Base-by-base conservation (phyloP, 2,888 invertebrate species). In the Eudemis profundana region DNA sequence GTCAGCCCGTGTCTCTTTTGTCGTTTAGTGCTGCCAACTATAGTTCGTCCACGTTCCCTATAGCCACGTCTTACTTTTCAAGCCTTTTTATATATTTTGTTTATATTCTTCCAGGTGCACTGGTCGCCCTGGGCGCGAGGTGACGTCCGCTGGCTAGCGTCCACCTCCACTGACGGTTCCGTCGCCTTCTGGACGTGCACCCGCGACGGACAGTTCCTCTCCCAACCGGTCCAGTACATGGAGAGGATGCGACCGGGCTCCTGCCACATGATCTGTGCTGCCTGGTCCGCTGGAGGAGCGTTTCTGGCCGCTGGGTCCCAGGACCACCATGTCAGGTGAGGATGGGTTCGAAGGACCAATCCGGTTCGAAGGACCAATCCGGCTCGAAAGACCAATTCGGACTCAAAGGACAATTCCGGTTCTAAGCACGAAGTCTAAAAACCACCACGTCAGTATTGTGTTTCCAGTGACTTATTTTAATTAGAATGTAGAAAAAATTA, bases 81-180 rank as follows among this genome's bases (percentile, higher is more conserved):
- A n/a, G n/a, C n/a, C n/a, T n/a, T n/a, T n/a, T n/a, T n/a, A n/a
- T n/a, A n/a, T n/a, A n/a, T n/a, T n/a, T n/a, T n/a, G n/a, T n/a
- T 5, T 10, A 38, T 57, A 12, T 38, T 29, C 8, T 21, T 10
- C 15, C 95, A 97, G 3, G 95, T 98, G 3, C 97, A 97, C 92
- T 99, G 99, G 93, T 98, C 98, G 78, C 98, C 99, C 1, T 96
- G 96, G 65, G 94, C 95, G 3, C 93, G 95, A 68, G 95, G 95
- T 72, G 95, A 96, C 80, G 90, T 95, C 21, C 95, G 96, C 69
- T 98, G 97, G 89, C 93, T 99, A 65, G 97, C 98, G 12, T 98
- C 98, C 36, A 98, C 99, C 0, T 98, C 98, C 75, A 97, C 97
- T 0, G 99, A 99, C 91, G 99, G 99, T 33, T 97, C 97, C 12